Evolutionary conservation across 2,888 invertebrate genomes (phyloP).

Genomic region (Diaphora mendica): DNA sequence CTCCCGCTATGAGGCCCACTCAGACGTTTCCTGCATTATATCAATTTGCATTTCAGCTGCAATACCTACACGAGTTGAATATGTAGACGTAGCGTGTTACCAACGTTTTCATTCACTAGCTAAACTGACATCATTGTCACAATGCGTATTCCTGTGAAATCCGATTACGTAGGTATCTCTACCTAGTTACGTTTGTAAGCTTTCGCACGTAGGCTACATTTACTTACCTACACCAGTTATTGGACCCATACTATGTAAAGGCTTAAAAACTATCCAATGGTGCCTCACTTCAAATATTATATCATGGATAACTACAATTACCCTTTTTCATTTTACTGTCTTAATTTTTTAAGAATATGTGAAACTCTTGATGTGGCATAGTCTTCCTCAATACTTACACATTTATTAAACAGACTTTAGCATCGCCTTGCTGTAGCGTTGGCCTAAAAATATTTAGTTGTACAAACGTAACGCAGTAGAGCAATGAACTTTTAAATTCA

Average conservation of each 20-base stretch:
- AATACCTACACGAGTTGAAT: constrained; percentile 50
- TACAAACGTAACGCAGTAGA: neutral
- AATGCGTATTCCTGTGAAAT: constrained; percentile 27
- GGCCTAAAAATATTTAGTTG: neutral
- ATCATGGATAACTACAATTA: no score
- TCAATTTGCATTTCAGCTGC: constrained; percentile 85
- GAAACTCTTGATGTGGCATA: neutral
- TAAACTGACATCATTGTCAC: constrained; percentile 15
- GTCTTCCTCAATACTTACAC: neutral
- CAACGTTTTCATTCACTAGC: constrained; percentile 35
- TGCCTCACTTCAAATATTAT: neutral
- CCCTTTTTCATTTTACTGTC: neutral
- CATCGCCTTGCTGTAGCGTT: neutral
- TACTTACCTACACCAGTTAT: neutral
- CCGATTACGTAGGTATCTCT: constrained; percentile 46
- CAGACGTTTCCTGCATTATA: constrained; percentile 87
- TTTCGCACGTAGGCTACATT: neutral
- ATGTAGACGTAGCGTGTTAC: constrained; percentile 42
- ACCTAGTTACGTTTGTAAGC: constrained; percentile 40
- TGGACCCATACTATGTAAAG: neutral
- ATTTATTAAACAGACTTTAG: neutral
- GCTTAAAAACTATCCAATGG: neutral
- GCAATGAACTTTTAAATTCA: constrained; percentile 1
- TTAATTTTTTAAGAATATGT: no score
- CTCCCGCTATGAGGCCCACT: constrained; percentile 84